phyloP scores from a whole-genome alignment of 2,113 vertebrate genomes.

The Dinomys branickii region DNA sequence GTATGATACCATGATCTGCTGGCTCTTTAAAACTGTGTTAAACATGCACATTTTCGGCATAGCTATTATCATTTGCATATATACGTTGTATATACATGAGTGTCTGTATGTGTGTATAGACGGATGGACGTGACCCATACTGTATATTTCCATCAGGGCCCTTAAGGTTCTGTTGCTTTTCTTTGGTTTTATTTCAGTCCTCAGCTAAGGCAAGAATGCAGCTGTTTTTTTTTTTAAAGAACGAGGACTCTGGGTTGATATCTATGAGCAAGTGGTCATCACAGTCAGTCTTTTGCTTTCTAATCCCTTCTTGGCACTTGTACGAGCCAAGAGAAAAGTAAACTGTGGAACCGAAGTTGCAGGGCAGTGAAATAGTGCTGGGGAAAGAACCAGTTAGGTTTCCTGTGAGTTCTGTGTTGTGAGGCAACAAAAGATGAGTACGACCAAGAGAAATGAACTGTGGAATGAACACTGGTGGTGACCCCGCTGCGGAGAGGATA shows the following conservation, averaged over 20 bases:
- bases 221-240: constrained; percentile 69
- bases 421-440: constrained; percentile 57
- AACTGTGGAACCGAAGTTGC: constrained; percentile 51
- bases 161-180: constrained; percentile 79
- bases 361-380: constrained; percentile 44
- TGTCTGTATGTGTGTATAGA: constrained; percentile 80
- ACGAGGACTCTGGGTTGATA: constrained; percentile 64
- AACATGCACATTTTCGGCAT: constrained; percentile 87
- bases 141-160: constrained; percentile 86
- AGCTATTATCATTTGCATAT: constrained; percentile 86
- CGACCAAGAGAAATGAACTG: constrained; percentile 78
- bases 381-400: constrained; percentile 50
- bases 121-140: constrained; percentile 77
- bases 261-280: constrained; percentile 68
- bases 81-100: constrained; percentile 86
- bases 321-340: constrained; percentile 63
- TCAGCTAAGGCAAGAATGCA: constrained; percentile 76
- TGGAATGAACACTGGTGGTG: constrained; percentile 77
- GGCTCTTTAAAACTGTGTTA: constrained; percentile 83
- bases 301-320: constrained; percentile 61
- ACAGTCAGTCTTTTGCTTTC: constrained; percentile 58
- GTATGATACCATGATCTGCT: constrained; percentile 87
- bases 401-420: constrained; percentile 51
- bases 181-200: constrained; percentile 73
- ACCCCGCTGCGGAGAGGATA: constrained; percentile 64